These are phyloP conservation scores for Drosophila setosimentum DNA, from an alignment of 2,888 invertebrate species.

Conservation along the genomic window DNA sequence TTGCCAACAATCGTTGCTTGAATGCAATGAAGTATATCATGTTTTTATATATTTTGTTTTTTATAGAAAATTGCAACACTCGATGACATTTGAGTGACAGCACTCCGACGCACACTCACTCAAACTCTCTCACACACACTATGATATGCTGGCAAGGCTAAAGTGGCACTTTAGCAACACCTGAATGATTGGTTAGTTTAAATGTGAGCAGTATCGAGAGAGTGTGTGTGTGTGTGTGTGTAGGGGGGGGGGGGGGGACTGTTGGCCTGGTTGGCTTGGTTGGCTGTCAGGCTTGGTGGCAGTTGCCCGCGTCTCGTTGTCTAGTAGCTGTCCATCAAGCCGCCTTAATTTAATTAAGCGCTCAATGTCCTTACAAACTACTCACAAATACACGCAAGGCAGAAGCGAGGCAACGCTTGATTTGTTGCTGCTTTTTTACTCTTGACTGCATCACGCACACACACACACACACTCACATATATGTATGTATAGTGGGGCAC, in stretches of 20 bases:
- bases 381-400: slow-evolving; percentile 39
- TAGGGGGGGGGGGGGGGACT: not conserved
- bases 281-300: slow-evolving; percentile 30
- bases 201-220: slow-evolving; percentile 5
- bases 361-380: slow-evolving; percentile 74
- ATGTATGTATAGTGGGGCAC: slow-evolving; percentile 23
- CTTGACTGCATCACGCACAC: slow-evolving; percentile 70
- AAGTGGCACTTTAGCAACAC: slow-evolving; percentile 65
- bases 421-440: slow-evolving; percentile 77
- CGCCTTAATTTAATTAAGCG: slow-evolving; percentile 79
- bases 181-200: slow-evolving; percentile 59
- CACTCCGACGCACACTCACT: slow-evolving; percentile 39
- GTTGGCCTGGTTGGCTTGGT: slow-evolving; percentile 1
- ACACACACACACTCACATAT: slow-evolving; percentile 21
- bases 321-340: slow-evolving; percentile 80
- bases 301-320: slow-evolving; percentile 57
- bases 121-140: slow-evolving; percentile 15
- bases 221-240: not conserved
- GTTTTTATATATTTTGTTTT: slow-evolving; percentile 19
- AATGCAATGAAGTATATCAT: slow-evolving; percentile 32
- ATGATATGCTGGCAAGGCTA: slow-evolving; percentile 33
- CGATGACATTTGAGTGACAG: slow-evolving; percentile 70
- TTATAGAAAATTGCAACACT: slow-evolving; percentile 46
- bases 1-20: slow-evolving; percentile 39
- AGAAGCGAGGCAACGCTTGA: slow-evolving; percentile 64